These are phyloP conservation scores for Lordiphosa clarofinis DNA, from an alignment of 1,140 invertebrate genomes.

Conservation along the genomic window DNA sequence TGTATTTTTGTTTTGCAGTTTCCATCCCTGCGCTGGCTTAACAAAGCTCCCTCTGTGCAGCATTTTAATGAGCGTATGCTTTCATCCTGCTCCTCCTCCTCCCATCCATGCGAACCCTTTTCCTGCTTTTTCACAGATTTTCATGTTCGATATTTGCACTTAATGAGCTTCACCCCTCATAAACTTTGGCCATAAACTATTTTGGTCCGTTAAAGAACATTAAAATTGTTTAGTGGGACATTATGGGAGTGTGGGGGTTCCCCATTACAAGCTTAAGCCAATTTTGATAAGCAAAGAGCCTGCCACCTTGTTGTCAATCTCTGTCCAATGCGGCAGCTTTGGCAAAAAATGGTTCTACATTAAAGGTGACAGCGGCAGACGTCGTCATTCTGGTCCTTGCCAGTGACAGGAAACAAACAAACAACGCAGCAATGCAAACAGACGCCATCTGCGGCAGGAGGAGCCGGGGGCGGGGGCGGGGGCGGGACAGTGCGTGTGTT, in stretches of 20 bases:
- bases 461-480: background rate
- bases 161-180: conserved; percentile 57
- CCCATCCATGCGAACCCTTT: background rate
- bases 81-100: too few relatives aligned
- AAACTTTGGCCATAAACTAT: conserved; percentile 59
- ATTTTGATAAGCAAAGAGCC: conserved; percentile 64
- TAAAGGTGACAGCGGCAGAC: conserved; percentile 71
- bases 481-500: conserved; percentile 66
- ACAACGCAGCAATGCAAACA: conserved; percentile 68
- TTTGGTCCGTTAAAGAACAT: conserved; percentile 26
- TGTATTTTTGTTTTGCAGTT: background rate
- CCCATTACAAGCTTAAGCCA: conserved; percentile 61
- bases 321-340: conserved; percentile 27
- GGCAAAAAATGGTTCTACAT: conserved; percentile 68
- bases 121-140: background rate
- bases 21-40: conserved; percentile 4
- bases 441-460: conserved; percentile 14
- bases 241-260: conserved; percentile 5
- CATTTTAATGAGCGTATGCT: conserved; percentile 40
- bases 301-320: too few relatives aligned
- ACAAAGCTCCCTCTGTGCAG: conserved; percentile 24
- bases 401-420: conserved; percentile 67
- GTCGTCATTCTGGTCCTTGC: conserved; percentile 38
- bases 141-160: conserved; percentile 38
- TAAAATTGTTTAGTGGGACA: conserved; percentile 4